phyloP scores from a whole-genome alignment of 1,140 invertebrate genomes.

The Solenopsis invicta region DNA sequence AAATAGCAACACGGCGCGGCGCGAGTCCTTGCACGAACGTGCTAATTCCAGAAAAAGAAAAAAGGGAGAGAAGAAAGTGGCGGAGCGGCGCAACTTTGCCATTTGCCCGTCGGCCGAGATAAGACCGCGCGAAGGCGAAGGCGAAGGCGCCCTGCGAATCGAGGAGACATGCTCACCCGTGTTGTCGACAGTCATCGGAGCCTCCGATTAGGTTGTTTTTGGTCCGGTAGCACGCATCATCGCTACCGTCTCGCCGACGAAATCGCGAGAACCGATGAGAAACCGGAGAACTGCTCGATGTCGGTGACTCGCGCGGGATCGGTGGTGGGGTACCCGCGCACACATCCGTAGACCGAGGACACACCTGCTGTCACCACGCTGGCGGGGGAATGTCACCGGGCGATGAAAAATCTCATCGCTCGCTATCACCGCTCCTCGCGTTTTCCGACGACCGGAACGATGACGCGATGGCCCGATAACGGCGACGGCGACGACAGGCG shows the following conservation, averaged over 20 bases:
- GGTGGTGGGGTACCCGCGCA: conserved; percentile 9
- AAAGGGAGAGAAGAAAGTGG: conserved; percentile 40
- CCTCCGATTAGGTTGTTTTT: conserved; percentile 21
- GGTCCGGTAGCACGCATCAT: conserved; percentile 16
- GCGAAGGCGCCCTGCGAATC: neutral
- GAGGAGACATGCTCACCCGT: conserved; percentile 27
- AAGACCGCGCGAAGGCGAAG: neutral
- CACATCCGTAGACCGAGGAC: conserved; percentile 30
- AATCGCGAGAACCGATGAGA: conserved; percentile 12
- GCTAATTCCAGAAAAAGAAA: conserved; percentile 42
- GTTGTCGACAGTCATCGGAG: conserved; percentile 44
- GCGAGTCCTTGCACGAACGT: conserved; percentile 21
- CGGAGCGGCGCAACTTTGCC: conserved; percentile 14
- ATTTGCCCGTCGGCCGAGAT: neutral
- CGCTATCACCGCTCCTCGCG: conserved; percentile 63
- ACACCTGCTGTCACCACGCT: conserved; percentile 59
- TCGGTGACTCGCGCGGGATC: neutral
- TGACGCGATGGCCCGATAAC: neutral
- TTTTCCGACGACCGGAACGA: conserved; percentile 8
- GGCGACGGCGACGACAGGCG: neutral
- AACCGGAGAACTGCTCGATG: conserved; percentile 32
- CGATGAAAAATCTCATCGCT: conserved; percentile 63
- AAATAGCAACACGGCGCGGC: conserved; percentile 31
- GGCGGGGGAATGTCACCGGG: conserved; percentile 68
- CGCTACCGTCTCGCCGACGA: conserved; percentile 31